Percentiles rank a stretch among this genome's conserved stretches.
Conservation (phyloP, 2,797 vertebrate genomes). For the Geotrypetes seraphini region DNA sequence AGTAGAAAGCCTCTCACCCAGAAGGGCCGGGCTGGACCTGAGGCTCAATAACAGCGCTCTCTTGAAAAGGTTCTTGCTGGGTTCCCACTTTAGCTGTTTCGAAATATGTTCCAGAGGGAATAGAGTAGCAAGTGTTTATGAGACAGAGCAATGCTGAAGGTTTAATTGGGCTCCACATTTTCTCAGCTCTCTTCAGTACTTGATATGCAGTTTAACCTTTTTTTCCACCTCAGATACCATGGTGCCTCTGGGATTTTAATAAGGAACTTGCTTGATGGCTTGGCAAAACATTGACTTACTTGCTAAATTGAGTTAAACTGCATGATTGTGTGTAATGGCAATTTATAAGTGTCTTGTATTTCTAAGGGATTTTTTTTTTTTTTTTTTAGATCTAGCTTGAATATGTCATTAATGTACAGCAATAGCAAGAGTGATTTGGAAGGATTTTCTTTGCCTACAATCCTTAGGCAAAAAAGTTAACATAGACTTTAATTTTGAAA, state of each 20-base stretch:
- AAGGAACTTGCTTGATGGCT: conserved; percentile 34
- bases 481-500: conserved; percentile 4
- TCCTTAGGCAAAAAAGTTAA: conserved; percentile 18
- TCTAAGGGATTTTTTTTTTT: conserved; percentile 6
- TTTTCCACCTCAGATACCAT: conserved; percentile 36
- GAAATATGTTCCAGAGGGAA: conserved; percentile 52
- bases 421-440: background rate
- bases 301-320: conserved; percentile 42
- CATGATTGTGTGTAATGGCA: conserved; percentile 11
- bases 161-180: conserved; percentile 73
- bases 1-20: conserved; percentile 54
- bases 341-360: conserved; percentile 18
- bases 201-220: conserved; percentile 69
- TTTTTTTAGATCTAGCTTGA: background rate
- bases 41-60: conserved; percentile 39
- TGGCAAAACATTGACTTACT: conserved; percentile 32
- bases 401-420: conserved; percentile 10
- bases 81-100: conserved; percentile 55
- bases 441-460: conserved; percentile 5
- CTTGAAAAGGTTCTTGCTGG: conserved; percentile 56
- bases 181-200: conserved; percentile 56
- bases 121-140: conserved; percentile 52
- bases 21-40: conserved; percentile 54
- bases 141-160: conserved; percentile 42
- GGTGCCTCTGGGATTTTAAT: conserved; percentile 51